phyloP scores from a whole-genome alignment of 2,797 vertebrate genomes.

The Sandelia bainsii region DNA sequence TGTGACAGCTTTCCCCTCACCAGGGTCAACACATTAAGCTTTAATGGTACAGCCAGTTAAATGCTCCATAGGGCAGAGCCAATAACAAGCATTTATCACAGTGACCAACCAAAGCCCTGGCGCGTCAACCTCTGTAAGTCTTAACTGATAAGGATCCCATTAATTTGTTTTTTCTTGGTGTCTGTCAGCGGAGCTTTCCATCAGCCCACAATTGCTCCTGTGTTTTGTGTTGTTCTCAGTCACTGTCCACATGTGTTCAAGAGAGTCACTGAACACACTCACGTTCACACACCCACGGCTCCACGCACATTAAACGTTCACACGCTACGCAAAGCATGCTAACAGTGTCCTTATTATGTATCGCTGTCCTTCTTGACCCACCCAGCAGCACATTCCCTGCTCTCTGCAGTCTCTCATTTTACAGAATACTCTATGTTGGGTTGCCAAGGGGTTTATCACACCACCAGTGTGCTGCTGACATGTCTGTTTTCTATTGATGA shows the following conservation, averaged over 20 bases:
- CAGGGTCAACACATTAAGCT: constrained; percentile 77
- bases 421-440: constrained; percentile 40
- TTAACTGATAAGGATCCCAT: constrained; percentile 79
- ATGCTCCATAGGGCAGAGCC: constrained; percentile 73
- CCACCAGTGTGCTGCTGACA: constrained; percentile 54
- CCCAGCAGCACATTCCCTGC: constrained; percentile 33
- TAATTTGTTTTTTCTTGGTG: constrained; percentile 72
- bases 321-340: constrained; percentile 44
- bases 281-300: constrained; percentile 12
- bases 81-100: constrained; percentile 80
- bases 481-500: constrained; percentile 57
- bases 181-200: constrained; percentile 66
- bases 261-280: constrained; percentile 50
- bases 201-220: constrained; percentile 60
- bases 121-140: constrained; percentile 70
- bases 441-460: constrained; percentile 64
- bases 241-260: constrained; percentile 31
- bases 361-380: constrained; percentile 40
- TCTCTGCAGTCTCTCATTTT: constrained; percentile 39
- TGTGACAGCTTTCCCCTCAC: constrained; percentile 60
- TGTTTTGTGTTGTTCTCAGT: constrained; percentile 34
- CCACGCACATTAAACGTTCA: constrained; percentile 38
- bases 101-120: constrained; percentile 65
- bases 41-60: constrained; percentile 74
- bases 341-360: constrained; percentile 54